A percentile compares a stretch with the other conserved stretches of the same genome.
Conservation (phyloP, 2,888 invertebrate species). For the Scaptomyza cyrtandrae region DNA sequence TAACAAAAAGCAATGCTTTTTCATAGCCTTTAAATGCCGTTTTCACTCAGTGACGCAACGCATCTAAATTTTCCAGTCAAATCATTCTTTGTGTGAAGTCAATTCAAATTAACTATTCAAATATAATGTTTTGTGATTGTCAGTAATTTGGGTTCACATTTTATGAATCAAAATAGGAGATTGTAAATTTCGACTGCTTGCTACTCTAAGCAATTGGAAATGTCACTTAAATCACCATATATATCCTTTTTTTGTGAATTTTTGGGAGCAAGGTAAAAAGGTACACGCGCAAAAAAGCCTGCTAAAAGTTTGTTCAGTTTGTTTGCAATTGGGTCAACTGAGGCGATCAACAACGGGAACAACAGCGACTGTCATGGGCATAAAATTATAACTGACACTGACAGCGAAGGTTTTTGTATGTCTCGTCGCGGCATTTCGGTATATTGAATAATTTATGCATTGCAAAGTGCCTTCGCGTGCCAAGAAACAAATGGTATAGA, state of each 20-base stretch:
- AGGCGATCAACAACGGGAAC: slow-evolving; percentile 9
- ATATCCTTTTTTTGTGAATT: neutral
- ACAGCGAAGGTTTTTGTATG: slow-evolving; percentile 63
- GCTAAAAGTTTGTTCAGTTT: slow-evolving; percentile 16
- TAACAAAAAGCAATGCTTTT: slow-evolving; percentile 39
- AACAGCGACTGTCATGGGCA: slow-evolving; percentile 43
- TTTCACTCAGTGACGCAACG: slow-evolving; percentile 22
- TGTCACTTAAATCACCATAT: neutral
- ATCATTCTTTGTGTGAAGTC: slow-evolving; percentile 25
- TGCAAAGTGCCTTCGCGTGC: slow-evolving; percentile 66
- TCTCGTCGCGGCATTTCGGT: slow-evolving; percentile 62
- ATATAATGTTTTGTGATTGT: slow-evolving; percentile 9
- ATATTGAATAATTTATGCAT: slow-evolving; percentile 75
- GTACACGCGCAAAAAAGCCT: slow-evolving; percentile 36
- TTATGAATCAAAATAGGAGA: neutral
- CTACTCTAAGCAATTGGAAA: neutral
- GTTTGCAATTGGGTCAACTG: slow-evolving; percentile 57
- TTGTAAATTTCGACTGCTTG: neutral
- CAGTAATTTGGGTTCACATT: neutral
- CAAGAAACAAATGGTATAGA: slow-evolving; percentile 19
- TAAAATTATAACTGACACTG: slow-evolving; percentile 69
- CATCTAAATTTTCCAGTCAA: slow-evolving; percentile 60
- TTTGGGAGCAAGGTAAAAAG: slow-evolving; percentile 7
- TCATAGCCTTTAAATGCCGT: neutral
- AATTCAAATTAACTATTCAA: slow-evolving; percentile 17